Conservation (phyloP, 2,797 vertebrate genomes). For the Danio albolineatus region DNA sequence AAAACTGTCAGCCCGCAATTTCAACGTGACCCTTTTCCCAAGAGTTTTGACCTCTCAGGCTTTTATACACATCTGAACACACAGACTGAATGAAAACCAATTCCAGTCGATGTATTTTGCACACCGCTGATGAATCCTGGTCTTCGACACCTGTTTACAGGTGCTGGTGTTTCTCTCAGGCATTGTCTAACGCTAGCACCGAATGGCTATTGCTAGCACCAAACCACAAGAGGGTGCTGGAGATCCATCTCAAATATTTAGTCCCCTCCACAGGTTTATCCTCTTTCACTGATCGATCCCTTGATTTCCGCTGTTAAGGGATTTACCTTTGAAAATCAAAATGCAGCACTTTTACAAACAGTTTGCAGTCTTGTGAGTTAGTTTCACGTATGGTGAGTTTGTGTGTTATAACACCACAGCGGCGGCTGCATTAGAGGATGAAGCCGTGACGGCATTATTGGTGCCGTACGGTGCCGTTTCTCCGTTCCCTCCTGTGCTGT, state of each 20-base stretch:
- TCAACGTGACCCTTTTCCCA: slow-evolving; percentile 84
- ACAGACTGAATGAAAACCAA: slow-evolving; percentile 73
- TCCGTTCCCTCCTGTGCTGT: slow-evolving; percentile 78
- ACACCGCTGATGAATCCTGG: slow-evolving; percentile 70
- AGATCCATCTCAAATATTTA: slow-evolving; percentile 67
- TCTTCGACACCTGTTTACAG: slow-evolving; percentile 72
- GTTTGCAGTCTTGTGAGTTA: slow-evolving; percentile 76
- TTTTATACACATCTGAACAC: slow-evolving; percentile 84
- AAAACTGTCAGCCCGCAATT: slow-evolving; percentile 89
- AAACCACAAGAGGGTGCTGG: slow-evolving; percentile 80
- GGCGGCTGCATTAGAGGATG: slow-evolving; percentile 79
- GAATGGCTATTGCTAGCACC: slow-evolving; percentile 77
- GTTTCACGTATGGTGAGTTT: slow-evolving; percentile 63
- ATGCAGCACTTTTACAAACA: slow-evolving; percentile 82
- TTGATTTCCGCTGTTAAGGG: slow-evolving; percentile 56
- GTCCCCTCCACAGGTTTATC: background rate
- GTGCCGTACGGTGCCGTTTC: slow-evolving; percentile 74
- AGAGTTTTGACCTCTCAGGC: slow-evolving; percentile 79
- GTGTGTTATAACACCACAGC: slow-evolving; percentile 96
- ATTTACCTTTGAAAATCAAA: slow-evolving; percentile 74
- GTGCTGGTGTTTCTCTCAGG: slow-evolving; percentile 81
- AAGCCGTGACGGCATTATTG: slow-evolving; percentile 87
- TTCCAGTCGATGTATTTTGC: slow-evolving; percentile 74
- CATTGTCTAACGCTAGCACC: slow-evolving; percentile 77
- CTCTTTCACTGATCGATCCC: slow-evolving; percentile 3